Evolutionary conservation across 2,888 invertebrate species (phyloP), one percentile per base, ranked within the genome.

Genomic region (Tenthredo livida): DNA sequence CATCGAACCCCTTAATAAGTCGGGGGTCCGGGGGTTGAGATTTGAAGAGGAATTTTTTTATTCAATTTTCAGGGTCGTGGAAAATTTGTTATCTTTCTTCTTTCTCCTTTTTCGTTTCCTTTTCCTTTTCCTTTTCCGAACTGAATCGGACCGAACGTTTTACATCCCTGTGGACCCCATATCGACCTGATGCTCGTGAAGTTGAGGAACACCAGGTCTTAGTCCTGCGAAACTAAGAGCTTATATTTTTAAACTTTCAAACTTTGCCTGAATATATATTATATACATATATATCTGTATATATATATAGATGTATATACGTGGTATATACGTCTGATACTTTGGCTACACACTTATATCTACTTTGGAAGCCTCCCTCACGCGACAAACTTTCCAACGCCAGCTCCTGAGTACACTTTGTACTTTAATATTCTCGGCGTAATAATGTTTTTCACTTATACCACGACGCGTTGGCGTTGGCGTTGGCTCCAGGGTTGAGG

Each of bases 391-490:
- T 61, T 80, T 61, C 50, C 58, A 37, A 80, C 37, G 21, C 21
- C 21, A n/a, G 54, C 29, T 61, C 61, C 40, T 61, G 61, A 80
- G 61, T 61, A 58, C 80, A 80, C 80, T 61, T 58, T 80, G 80
- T 80, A 61, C 80, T 61, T 80, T 80, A 80, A 80, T 80, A 80
- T 61, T 61, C 80, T 80, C 37, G 12, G 61, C 40, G 61, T 80
- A 80, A 80, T 80, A 80, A 80, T 80, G 80, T 80, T 80, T 80
- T 80, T 80, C 80, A 80, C 61, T 80, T 80, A 80, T 37, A 80
- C 33, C 17, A 21, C 67, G 21, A 15, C 43, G 43, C 37, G 17
- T 9, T 4, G 40, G 43, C 15, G 67, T 43, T 7, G 33, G 17
- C 29, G 17, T 6, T 29, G 29, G n/a, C n/a, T n/a, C n/a, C 33